Evolutionary conservation across 1,140 invertebrate species (phyloP), one percentile per base, ranked within the genome.

Genomic region (Halictus rubicundus): DNA sequence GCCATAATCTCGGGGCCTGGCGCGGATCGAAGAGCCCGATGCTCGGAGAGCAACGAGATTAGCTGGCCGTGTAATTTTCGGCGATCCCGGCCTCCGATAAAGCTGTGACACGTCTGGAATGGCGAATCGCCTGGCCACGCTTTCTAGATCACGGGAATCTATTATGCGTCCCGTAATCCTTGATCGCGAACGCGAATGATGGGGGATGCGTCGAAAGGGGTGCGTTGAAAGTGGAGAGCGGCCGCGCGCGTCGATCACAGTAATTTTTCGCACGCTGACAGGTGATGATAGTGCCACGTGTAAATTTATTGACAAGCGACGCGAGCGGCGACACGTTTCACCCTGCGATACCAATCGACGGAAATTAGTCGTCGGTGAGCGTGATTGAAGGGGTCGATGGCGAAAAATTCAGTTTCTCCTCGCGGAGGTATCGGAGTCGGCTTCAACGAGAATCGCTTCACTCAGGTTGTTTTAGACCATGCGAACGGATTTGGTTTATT

Each of bases 11-110:
- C 65, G 68, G 68, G 32, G 32, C 32, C 32, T 32, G 32, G 3
- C 32, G 32, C 32, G 32, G 3, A 32, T 32, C 68, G 73, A 39
- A 21, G 79, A 71, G 70, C 69, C 42, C 63, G 64, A 25, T 59
- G 72, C 21, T 7, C 54, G 0, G 21, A 21, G 4, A n/a, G 19
- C 54, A 86, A 86, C 71, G 68, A 71, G 80, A 80, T 85, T 86
- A 86, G 68, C 83, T 52, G 59, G 76, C 82, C 64, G 54, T 85
- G 64, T 85, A 86, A 85, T 86, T 86, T 85, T 80, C 83, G 75
- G 64, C 72, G 80, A 86, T 86, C 71, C 65, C 23, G 32, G 54
- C 32, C 16, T 5, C 60, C 77, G 80, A 86, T 86, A 86, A 86
- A 69, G 32, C 79, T 74, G 76, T 74, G 83, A 86, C 83, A 82